Evolutionary conservation across 2,113 vertebrate species (phyloP).

Genomic region (Collichthys lucidus): DNA sequence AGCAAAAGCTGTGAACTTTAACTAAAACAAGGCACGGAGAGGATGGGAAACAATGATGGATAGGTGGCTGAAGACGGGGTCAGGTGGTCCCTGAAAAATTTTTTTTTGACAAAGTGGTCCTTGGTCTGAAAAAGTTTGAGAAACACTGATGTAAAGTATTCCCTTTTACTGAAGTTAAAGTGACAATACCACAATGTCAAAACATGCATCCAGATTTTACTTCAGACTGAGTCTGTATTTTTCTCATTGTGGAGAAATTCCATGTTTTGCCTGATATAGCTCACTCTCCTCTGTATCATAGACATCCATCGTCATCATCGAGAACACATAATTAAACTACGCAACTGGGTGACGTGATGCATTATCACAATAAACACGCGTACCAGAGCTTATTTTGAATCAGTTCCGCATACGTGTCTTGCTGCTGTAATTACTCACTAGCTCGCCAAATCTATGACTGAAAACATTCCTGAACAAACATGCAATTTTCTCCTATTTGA

Average conservation of each 20-base stretch:
- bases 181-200: neutral
- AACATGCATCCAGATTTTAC: neutral
- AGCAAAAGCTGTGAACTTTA: too few relatives aligned
- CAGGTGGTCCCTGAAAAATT: too few relatives aligned
- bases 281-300: neutral
- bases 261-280: neutral
- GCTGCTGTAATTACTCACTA: conserved; percentile 2
- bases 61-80: too few relatives aligned
- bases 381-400: neutral
- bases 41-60: too few relatives aligned
- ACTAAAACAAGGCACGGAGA: too few relatives aligned
- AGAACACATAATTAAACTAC: neutral
- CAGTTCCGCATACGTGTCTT: neutral
- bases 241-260: neutral
- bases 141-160: neutral
- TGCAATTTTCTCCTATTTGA: neutral
- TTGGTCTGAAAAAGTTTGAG: too few relatives aligned
- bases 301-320: neutral
- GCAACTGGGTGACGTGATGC: neutral
- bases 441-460: neutral
- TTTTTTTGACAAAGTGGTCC: too few relatives aligned
- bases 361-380: neutral
- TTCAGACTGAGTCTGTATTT: neutral
- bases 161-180: neutral
- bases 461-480: neutral